Conservation (phyloP, 2,113 vertebrate genomes). For the Cacatua alba region DNA sequence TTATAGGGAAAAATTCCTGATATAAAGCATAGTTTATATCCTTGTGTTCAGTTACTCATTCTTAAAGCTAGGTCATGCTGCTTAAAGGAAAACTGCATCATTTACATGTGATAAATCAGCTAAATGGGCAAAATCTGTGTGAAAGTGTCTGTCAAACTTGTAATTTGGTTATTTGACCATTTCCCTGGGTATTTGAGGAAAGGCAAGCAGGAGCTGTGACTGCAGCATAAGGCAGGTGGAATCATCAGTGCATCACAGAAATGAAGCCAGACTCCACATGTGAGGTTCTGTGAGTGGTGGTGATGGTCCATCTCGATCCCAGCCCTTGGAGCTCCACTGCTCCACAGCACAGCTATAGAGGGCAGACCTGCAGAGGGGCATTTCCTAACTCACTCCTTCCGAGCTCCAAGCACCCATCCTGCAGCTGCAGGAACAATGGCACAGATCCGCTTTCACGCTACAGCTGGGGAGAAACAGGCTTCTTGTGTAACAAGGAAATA, state of each 20-base stretch:
- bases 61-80: neutral
- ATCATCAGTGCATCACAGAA: neutral
- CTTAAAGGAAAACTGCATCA: neutral
- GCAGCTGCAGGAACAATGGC: neutral
- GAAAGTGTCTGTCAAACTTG: neutral
- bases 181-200: neutral
- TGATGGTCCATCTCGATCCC: rapidly evolving
- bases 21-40: neutral
- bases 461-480: slow-evolving; percentile 26
- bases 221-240: neutral
- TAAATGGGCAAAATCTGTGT: neutral
- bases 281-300: neutral
- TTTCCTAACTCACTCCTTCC: neutral
- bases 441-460: neutral
- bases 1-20: neutral
- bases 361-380: neutral
- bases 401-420: neutral
- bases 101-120: neutral
- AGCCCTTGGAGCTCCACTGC: neutral
- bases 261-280: neutral
- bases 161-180: neutral
- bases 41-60: neutral
- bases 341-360: neutral
- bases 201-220: neutral
- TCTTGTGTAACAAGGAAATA: neutral